Conservation (phyloP, 1,140 invertebrate genomes). For the Drosophila pachea region DNA sequence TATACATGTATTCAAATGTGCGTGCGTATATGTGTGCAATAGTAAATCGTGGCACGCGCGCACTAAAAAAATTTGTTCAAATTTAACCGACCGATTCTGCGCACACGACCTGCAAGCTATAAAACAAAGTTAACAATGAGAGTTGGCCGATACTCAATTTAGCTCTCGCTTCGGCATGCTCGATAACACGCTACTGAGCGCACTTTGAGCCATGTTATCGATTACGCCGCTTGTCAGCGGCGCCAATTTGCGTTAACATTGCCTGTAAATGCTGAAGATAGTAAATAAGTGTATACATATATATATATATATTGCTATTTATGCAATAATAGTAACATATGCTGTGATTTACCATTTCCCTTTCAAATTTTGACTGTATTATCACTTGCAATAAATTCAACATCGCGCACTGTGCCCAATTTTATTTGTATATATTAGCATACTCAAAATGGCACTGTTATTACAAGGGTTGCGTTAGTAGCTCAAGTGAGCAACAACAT, state of each 20-base stretch:
- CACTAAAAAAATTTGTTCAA: constrained; percentile 39
- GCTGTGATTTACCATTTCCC: too few relatives aligned
- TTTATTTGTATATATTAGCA: background rate
- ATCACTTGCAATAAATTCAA: too few relatives aligned
- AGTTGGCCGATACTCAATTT: constrained; percentile 11
- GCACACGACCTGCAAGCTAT: constrained; percentile 39
- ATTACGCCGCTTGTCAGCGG: background rate
- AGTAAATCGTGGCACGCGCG: constrained; percentile 45
- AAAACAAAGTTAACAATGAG: constrained; percentile 42
- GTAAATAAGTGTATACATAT: too few relatives aligned
- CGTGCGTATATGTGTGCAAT: constrained; percentile 18
- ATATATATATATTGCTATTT: too few relatives aligned
- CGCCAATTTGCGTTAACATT: constrained; percentile 14
- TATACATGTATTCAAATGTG: background rate
- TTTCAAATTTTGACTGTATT: too few relatives aligned
- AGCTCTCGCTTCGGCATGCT: background rate
- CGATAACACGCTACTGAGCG: constrained; percentile 10
- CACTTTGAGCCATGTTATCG: constrained; percentile 1
- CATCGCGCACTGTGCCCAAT: too few relatives aligned
- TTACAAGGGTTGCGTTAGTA: constrained; percentile 13
- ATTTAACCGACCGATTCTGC: constrained; percentile 42
- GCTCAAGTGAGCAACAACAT: constrained; percentile 13
- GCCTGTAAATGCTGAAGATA: background rate
- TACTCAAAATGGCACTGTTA: constrained; percentile 17
- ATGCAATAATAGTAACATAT: too few relatives aligned